phyloP scores from a whole-genome alignment of 2,888 invertebrate genomes.

The Desoria tigrina region DNA sequence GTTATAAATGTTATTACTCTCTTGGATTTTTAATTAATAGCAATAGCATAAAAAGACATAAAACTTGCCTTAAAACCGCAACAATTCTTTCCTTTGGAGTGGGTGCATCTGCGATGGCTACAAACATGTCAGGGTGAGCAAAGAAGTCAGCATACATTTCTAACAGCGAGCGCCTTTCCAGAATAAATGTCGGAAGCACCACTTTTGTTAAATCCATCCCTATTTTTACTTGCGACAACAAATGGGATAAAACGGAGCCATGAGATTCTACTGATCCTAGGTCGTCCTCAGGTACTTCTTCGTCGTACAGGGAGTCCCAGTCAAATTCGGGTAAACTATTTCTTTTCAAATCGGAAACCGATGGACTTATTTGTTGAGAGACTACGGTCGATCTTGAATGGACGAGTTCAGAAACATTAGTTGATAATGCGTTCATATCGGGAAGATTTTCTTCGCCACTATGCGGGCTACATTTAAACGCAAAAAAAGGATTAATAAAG shows the following conservation, averaged over 20 bases:
- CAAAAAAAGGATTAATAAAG: too few relatives aligned
- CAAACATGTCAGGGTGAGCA: constrained; percentile 79
- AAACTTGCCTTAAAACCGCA: constrained; percentile 68
- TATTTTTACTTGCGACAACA: constrained; percentile 95
- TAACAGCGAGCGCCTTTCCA: constrained; percentile 92
- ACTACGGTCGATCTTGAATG: constrained; percentile 1
- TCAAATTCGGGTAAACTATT: constrained; percentile 32
- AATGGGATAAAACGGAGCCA: constrained; percentile 94
- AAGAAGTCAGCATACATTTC: constrained; percentile 99
- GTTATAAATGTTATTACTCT: background rate
- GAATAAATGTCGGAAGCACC: constrained; percentile 95
- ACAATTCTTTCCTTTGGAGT: constrained; percentile 88
- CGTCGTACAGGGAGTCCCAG: constrained; percentile 52
- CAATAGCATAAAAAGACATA: background rate
- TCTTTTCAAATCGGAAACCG: too few relatives aligned
- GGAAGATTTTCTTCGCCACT: too few relatives aligned
- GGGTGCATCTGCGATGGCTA: constrained; percentile 83
- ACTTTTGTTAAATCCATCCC: constrained; percentile 99
- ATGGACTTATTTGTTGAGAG: too few relatives aligned
- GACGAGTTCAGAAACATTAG: background rate
- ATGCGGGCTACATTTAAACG: too few relatives aligned
- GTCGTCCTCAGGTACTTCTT: constrained; percentile 49
- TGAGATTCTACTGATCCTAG: constrained; percentile 91
- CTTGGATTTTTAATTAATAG: constrained; percentile 10
- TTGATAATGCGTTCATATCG: too few relatives aligned